A percentile compares a stretch with the other conserved stretches of the same genome.
Evolutionary conservation across 2,888 invertebrate species (phyloP).

Genomic region (Ornithoptera priamus): DNA sequence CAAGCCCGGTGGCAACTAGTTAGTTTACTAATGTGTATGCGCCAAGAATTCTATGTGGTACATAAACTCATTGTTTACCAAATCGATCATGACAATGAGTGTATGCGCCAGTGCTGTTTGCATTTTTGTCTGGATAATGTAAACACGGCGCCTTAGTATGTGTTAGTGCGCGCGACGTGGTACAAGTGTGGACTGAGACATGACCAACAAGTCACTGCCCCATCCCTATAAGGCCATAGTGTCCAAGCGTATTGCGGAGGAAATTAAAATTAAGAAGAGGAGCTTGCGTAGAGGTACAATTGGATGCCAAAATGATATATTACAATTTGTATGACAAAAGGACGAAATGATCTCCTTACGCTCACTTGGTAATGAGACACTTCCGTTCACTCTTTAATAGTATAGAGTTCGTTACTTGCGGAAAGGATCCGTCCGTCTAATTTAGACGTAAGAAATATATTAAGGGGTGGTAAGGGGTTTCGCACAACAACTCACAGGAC

Average conservation of each 20-base stretch:
- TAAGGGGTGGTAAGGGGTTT: no score
- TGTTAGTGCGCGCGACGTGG: slow-evolving; percentile 20
- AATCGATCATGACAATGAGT: slow-evolving; percentile 17
- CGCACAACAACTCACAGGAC: no score
- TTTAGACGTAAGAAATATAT: no score
- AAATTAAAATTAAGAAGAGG: slow-evolving; percentile 50
- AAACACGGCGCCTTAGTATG: slow-evolving; percentile 19
- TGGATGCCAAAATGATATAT: not conserved
- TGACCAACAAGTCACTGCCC: slow-evolving; percentile 42
- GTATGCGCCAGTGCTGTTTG: slow-evolving; percentile 10
- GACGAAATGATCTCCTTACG: no score
- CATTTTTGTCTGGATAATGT: slow-evolving; percentile 20
- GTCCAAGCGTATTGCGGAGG: slow-evolving; percentile 48
- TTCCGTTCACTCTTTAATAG: no score
- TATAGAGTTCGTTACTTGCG: no score
- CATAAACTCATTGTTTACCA: slow-evolving; percentile 24
- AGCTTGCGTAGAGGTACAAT: slow-evolving; percentile 56
- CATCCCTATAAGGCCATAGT: slow-evolving; percentile 40
- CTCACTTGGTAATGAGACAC: no score
- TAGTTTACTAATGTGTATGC: slow-evolving; percentile 11
- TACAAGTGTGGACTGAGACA: slow-evolving; percentile 30
- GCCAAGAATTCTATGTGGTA: slow-evolving; percentile 15
- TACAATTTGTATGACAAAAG: no score
- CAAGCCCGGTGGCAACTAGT: not conserved
- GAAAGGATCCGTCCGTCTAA: no score